Base-by-base conservation (phyloP, 2,888 invertebrate species). In the Eilema depressum region DNA sequence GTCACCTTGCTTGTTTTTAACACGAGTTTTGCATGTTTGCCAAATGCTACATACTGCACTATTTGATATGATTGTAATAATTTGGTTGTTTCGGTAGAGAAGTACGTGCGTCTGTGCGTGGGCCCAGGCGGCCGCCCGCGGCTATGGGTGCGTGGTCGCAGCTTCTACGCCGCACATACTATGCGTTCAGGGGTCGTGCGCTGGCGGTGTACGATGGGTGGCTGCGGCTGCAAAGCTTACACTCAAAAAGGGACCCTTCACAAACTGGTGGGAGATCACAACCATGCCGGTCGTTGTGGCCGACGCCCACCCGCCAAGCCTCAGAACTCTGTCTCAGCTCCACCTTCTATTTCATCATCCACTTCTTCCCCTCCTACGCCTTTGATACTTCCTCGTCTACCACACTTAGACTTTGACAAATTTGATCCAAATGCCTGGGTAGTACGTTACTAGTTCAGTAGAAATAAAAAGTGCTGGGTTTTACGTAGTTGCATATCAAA, bases 181-280 rank as follows among this genome's bases (percentile, higher is more conserved):
- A 95, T 95, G 95, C 92, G 95, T 63, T 95, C 95, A 11, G 95
- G 95, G 62, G 91, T 94, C 23, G 95, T 95, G 69, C 93, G 95
- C 75, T 95, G 95, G 95, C 92, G 95, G 0, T 95, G 95, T 84
- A 95, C 95, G 1, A 95, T 95, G 95, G 95, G 95, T 69, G 95
- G 95, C 63, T 95, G 95, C 77, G 94, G 94, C 33, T 95, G 95
- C 83, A 95, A 95, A 80, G 95, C 95, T 3, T 95, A 95, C 88
- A 95, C 95, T 17, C 94, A 94, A 81, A 92, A 92, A 75, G 95
- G 95, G 53, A 90, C 92, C 10, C 82, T 95, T 7, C 94, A 94
- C 85, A 95, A 95, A 79, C 87, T 95, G 53, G 93, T 95, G 57
- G 95, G 95, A 23, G 95, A 94, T 73, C 95, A 95, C 85, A 95